phyloP scores from a whole-genome alignment of 2,888 invertebrate species.

The Brachycybe producta region DNA sequence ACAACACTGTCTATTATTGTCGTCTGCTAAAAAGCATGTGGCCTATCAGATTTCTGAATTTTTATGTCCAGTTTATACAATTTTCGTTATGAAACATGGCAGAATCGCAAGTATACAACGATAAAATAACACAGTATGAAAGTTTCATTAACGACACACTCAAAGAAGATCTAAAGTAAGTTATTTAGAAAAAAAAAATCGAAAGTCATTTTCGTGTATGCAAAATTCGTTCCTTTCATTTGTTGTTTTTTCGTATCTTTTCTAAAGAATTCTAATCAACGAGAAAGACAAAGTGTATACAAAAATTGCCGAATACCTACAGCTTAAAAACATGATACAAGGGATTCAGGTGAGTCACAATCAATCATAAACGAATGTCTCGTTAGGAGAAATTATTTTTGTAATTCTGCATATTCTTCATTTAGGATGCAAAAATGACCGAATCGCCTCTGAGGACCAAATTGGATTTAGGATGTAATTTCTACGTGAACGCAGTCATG shows the following conservation, averaged over 20 bases:
- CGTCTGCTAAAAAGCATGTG: no score
- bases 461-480: constrained; percentile 70
- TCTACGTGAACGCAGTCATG: constrained; percentile 64
- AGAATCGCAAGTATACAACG: no score
- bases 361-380: not conserved
- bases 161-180: constrained; percentile 39
- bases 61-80: no score
- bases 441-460: constrained; percentile 50
- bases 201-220: constrained; percentile 6
- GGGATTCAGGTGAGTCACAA: constrained; percentile 38
- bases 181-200: constrained; percentile 25
- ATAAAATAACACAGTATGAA: constrained; percentile 47
- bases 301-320: constrained; percentile 57
- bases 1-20: no score
- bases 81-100: no score
- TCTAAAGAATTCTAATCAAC: constrained; percentile 30
- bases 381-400: no score
- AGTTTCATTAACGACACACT: constrained; percentile 63
- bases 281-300: constrained; percentile 48
- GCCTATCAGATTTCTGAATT: no score
- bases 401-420: constrained; percentile 13
- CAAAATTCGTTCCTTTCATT: not conserved
- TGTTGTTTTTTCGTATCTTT: not conserved
- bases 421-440: constrained; percentile 40
- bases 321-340: constrained; percentile 56